Evolutionary conservation across 2,113 vertebrate species (phyloP).

Genomic region (Patagioenas fasciata): DNA sequence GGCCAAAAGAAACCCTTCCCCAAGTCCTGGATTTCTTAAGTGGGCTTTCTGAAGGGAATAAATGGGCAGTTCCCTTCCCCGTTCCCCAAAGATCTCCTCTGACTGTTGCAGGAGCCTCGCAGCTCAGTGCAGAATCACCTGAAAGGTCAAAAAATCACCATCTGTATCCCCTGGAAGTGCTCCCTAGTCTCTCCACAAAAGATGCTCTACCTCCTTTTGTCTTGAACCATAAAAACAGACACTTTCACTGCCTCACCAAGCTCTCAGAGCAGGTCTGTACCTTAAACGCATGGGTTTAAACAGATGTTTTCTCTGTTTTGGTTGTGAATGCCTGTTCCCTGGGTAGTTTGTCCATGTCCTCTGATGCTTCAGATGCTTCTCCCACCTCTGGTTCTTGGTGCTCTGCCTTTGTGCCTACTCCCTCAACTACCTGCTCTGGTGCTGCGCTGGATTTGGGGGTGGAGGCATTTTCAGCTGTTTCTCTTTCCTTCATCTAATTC

Average conservation of each 20-base stretch:
- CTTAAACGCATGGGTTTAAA: background rate
- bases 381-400: rapidly evolving
- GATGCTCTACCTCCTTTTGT: background rate
- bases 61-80: no score
- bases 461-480: background rate
- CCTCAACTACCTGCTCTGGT: rapidly evolving
- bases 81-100: background rate
- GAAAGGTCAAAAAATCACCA: background rate
- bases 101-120: background rate
- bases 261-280: background rate
- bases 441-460: background rate
- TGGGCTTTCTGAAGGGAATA: background rate
- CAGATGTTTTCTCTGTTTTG: background rate
- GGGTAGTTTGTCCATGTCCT: background rate
- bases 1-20: constrained; percentile 14
- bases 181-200: background rate
- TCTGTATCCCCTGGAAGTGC: background rate
- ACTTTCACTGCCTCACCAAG: background rate
- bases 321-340: background rate
- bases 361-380: background rate
- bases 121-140: background rate
- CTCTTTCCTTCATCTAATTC: background rate
- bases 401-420: background rate
- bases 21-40: background rate
- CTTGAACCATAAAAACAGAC: background rate